Evolutionary conservation across 2,797 vertebrate species (phyloP), one percentile per base, ranked within the genome.

Genomic region (Eptatretus atami): DNA sequence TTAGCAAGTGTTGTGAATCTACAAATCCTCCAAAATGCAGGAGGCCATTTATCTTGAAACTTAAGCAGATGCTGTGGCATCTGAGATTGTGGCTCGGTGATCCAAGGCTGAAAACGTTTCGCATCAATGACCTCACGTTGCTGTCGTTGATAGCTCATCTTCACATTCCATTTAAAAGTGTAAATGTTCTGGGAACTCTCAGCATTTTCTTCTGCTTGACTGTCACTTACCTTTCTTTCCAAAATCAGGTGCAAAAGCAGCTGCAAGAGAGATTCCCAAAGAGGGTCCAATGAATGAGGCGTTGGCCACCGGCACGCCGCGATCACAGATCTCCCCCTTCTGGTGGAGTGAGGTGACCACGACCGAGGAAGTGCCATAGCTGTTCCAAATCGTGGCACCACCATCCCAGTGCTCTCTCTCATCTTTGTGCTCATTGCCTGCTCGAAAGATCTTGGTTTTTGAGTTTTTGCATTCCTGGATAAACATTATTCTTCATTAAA

Each of bases 271-370:
- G 74, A 83, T 78, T 14, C 69, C 76, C 1, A 13, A 67, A 1
- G 76, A 63, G 1, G 82, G 83, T 44, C 77, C 77, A 6, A 70
- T 0, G 65, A 75, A 71, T 0, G 88, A 98, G 74, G 79, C 76
- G 53, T 74, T 95, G n/a, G 63, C 92, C 86, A 64, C 92, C 88
- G 1, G 87, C 87, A 67, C 81, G 83, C 52, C 79, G 73, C 70
- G 78, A 82, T n/a, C 52, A 84, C 81, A 0, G 77, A 88, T 9
- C 76, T 93, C 87, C 3, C 88, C 92, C 0, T 71, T 98, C 69
- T 98, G 88, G 87, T 98, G 88, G 90, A 74, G 84, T 2, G 76
- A 71, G 0, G 87, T 98, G 65, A 92, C n/a, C 86, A 64, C 79
- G 83, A 2, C 79, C 87, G 67, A 77, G 63, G 80, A 82, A 8